Percentiles rank a stretch among this genome's conserved stretches.
These are phyloP conservation scores for Bathynomus jamesi DNA, from an alignment of 1,140 invertebrate genomes.

Conservation along the genomic window DNA sequence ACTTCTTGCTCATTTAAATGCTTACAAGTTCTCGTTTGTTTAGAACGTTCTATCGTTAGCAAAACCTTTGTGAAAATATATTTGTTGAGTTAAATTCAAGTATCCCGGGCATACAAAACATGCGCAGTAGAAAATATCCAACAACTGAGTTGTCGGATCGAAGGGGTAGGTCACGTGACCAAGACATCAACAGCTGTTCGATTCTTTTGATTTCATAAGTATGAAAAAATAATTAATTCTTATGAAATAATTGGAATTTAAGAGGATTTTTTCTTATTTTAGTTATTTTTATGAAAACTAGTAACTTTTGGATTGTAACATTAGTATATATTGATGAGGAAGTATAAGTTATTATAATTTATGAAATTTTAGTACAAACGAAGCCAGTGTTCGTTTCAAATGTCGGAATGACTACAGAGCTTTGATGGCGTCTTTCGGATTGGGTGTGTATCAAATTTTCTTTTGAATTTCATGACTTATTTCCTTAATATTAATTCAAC, in stretches of 20 bases:
- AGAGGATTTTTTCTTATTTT: not conserved
- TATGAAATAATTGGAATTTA: not conserved
- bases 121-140: not conserved
- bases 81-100: no score
- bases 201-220: not conserved
- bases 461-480: not conserved
- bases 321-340: not conserved
- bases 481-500: not conserved
- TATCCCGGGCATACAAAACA: no score
- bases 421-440: not conserved
- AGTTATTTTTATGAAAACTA: not conserved
- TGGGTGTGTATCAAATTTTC: constrained; percentile 1
- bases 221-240: not conserved
- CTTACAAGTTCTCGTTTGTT: no score
- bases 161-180: not conserved
- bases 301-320: not conserved
- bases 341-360: not conserved
- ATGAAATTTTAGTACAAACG: not conserved
- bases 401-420: not conserved
- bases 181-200: not conserved
- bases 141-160: not conserved
- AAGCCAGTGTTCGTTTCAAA: not conserved
- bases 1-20: no score
- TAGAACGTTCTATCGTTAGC: no score
- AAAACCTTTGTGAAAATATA: no score